Evolutionary conservation across 2,797 vertebrate genomes (phyloP).

Genomic region (Tangara arthus): DNA sequence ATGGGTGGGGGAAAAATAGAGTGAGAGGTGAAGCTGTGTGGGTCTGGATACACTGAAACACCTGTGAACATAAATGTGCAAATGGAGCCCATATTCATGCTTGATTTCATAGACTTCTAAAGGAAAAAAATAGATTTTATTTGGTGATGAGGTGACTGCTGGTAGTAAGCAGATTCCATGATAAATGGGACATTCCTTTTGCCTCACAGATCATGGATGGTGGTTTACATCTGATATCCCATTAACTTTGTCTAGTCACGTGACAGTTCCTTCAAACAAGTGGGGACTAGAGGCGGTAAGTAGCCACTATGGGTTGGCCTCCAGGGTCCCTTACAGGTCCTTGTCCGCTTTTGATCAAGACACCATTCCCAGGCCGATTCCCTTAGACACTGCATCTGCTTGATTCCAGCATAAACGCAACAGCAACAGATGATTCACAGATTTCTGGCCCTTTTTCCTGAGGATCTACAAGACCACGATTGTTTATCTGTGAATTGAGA

Average conservation of each 20-base stretch:
- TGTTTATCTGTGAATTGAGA: background rate
- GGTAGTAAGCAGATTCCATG: background rate
- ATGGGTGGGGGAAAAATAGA: background rate
- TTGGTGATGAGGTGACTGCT: background rate
- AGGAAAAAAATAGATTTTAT: background rate
- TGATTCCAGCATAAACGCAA: background rate
- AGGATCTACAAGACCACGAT: background rate
- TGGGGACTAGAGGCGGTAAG: background rate
- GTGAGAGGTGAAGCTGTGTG: background rate
- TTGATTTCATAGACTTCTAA: background rate
- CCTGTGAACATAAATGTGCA: background rate
- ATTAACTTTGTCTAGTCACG: background rate
- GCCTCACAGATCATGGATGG: background rate
- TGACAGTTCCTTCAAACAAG: background rate
- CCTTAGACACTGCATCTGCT: background rate
- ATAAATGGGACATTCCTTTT: background rate
- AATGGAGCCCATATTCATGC: background rate
- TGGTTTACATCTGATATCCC: background rate
- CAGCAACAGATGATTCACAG: background rate
- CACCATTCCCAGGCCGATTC: background rate
- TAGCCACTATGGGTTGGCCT: fast-evolving
- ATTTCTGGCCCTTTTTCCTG: background rate
- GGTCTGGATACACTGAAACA: background rate
- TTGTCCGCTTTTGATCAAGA: background rate
- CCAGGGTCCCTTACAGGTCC: background rate